Base-by-base conservation (phyloP, 2,888 invertebrate species). In the Hartigia nigra region DNA sequence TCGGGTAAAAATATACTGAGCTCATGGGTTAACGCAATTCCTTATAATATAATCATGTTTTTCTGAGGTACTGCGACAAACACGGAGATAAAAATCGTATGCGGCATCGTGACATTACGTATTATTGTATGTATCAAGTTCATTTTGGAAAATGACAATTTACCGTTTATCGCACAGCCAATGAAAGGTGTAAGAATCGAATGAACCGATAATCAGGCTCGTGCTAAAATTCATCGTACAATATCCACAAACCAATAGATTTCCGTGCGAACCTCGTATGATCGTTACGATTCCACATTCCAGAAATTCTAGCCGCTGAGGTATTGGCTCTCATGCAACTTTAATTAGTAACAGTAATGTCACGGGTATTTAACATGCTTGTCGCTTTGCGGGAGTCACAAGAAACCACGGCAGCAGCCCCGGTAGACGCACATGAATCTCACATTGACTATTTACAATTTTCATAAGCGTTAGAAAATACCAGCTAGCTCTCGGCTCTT, bases 311-410 rank as follows among this genome's bases (percentile, higher is more conserved):
- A 37, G 76, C 77, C 77, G 74, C n/a, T 72, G 70, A 79, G 74
- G 74, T 79, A 79, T 79, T 77, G 79, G 37, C 77, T 69, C 79
- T 79, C 79, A 79, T 79, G 79, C 79, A 79, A 79, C 74, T 79
- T 79, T 79, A 79, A 79, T 79, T 79, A 79, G 79, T 79, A 79
- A 77, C 79, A 77, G 79, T 77, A 79, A 79, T 75, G 77, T 79
- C 79, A 77, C 77, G 79, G 79, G 75, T 79, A 79, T 77, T 79
- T 79, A 79, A 79, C 79, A 77, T 79, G 79, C 77, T 79, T 77
- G 79, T 79, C 79, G 77, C 77, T 77, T 79, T 79, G 74, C 75
- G 79, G 74, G 77, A 74, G 75, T 75, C 79, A 72, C 78, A 79
- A 79, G 78, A 79, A 79, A 79, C 77, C 75, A 75, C 79, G 36